Evolutionary conservation across 2,888 invertebrate species (phyloP), one percentile per base, ranked within the genome.

Genomic region (Synergus japonicus): DNA sequence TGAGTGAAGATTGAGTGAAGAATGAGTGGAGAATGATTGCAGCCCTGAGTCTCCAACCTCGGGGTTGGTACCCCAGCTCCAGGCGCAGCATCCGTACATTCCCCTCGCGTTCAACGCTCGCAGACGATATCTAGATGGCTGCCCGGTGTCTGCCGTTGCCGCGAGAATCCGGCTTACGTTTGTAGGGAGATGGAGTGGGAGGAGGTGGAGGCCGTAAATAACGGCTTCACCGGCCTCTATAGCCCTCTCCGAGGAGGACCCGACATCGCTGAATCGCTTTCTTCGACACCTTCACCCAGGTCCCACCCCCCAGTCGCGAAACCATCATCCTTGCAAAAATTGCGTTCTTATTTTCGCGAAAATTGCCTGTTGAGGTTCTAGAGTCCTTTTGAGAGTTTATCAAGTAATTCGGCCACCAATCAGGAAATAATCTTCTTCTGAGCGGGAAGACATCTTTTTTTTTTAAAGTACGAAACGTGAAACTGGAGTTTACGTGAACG

Each of bases 111-210:
- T 88, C 88, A 88, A 89, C 85, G 86, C 82, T 86, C 88, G 87
- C 86, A 82, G 84, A 84, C 83, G 86, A 85, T 88, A 87, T 88
- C 88, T 85, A 87, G 86, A 88, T 87, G 86, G 86, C 86, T 88
- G 85, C 84, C 82, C 83, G 83, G 84, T 84, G 87, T 88, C 87
- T 87, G 86, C 87, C 84, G 81, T 73, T 80, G 82, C 82, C 83
- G 79, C 80, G 80, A 86, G 86, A 86, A 85, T 85, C 87, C 84
- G 83, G 83, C 86, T 85, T 84, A 85, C 85, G 83, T 82, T 82
- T 83, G 79, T 81, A 82, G 78, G 76, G 44, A 79, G 77, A 79
- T 81, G 78, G 80, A 83, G 83, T 84, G 82, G 83, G 80, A 84
- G 83, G 82, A 85, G 78, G 77, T 82, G 82, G 83, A 85, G 83